Evolutionary conservation across 2,888 invertebrate genomes (phyloP).

Genomic region (Hyles lineata): DNA sequence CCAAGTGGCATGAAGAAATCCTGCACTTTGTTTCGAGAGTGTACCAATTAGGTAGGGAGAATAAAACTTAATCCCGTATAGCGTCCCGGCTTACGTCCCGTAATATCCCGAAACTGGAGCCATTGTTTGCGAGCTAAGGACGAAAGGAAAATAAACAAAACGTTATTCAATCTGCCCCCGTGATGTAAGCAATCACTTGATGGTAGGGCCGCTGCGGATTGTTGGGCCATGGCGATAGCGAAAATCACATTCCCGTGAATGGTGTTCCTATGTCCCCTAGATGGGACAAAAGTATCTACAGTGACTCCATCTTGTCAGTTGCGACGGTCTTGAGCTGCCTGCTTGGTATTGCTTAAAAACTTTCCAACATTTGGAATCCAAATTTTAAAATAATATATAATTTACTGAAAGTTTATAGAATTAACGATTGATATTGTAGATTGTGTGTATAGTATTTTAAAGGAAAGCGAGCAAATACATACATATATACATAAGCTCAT

Average conservation of each 20-base stretch:
- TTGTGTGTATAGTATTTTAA: too few species aligned
- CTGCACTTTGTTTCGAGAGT: neutral
- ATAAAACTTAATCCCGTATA: constrained; percentile 41
- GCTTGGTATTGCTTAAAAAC: too few species aligned
- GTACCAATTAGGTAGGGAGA: constrained; percentile 40
- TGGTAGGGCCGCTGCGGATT: constrained; percentile 59
- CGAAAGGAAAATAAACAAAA: constrained; percentile 77
- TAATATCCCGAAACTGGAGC: constrained; percentile 39
- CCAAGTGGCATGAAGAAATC: neutral
- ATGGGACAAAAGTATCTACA: too few species aligned
- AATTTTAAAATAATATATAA: too few species aligned
- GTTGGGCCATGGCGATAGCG: constrained; percentile 50
- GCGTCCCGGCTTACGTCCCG: constrained; percentile 37
- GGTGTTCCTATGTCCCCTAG: neutral
- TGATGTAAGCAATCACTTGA: constrained; percentile 74
- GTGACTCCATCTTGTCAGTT: too few species aligned
- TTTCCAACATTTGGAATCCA: too few species aligned
- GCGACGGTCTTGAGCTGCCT: too few species aligned
- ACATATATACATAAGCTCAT: too few species aligned
- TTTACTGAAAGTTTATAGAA: too few species aligned
- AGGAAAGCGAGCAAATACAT: too few species aligned
- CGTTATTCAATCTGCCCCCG: constrained; percentile 80
- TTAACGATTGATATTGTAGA: too few species aligned
- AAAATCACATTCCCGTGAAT: neutral
- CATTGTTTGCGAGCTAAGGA: constrained; percentile 59